Evolutionary conservation across 2,113 vertebrate genomes (phyloP).

Genomic region (Thamnaconus septentrionalis): DNA sequence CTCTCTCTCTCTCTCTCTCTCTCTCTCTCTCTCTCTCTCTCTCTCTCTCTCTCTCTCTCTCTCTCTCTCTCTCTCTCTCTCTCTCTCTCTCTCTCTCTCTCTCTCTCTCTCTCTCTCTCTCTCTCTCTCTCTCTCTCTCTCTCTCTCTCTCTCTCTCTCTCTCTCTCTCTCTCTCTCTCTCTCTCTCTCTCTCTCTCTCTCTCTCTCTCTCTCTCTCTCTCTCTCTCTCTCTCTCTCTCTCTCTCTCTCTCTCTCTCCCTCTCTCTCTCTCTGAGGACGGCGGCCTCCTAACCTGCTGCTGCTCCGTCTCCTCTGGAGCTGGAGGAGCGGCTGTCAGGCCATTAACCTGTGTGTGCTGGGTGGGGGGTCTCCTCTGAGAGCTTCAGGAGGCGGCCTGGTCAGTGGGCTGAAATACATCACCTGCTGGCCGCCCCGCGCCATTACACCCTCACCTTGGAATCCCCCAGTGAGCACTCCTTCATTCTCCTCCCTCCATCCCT

Average conservation of each 20-base stretch:
- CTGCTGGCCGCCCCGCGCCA: constrained; percentile 10
- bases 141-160: no score
- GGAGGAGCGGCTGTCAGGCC: constrained; percentile 71
- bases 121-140: no score
- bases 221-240: constrained; percentile 20
- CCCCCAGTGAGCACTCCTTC: constrained; percentile 29
- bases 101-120: no score
- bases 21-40: no score
- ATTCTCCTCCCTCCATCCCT: constrained; percentile 29
- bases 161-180: no score
- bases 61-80: no score
- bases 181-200: no score
- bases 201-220: no score
- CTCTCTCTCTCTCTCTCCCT: constrained; percentile 51
- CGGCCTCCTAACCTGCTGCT: constrained; percentile 67
- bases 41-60: no score
- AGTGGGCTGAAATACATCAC: constrained; percentile 60
- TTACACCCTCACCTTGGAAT: constrained; percentile 6
- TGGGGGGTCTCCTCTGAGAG: constrained; percentile 23
- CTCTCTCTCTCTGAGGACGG: constrained; percentile 66
- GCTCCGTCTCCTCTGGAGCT: constrained; percentile 61
- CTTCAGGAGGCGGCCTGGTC: constrained; percentile 28
- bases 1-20: no score
- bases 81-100: no score
- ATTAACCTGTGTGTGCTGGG: constrained; percentile 75